These are phyloP conservation scores for Sitophilus oryzae DNA, from an alignment of 1,140 invertebrate genomes.

Conservation along the genomic window DNA sequence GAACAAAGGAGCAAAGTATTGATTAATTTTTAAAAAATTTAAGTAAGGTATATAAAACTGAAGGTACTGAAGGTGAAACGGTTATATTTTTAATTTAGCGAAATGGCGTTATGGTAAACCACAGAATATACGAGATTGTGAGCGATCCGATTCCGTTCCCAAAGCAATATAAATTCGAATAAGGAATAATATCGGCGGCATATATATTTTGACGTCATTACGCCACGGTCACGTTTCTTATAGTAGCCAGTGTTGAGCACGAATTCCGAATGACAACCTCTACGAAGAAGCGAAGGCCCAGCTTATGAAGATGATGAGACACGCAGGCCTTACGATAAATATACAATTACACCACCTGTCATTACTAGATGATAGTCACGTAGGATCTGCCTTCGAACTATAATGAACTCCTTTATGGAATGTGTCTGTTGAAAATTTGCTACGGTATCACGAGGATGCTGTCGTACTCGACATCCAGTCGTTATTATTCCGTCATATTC, in stretches of 20 bases:
- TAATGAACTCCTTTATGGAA: slow-evolving; percentile 33
- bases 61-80: no score
- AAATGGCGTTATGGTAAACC: slow-evolving; percentile 29
- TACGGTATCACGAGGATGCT: slow-evolving; percentile 22
- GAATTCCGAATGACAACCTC: slow-evolving; percentile 39
- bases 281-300: slow-evolving; percentile 25
- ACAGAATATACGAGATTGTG: slow-evolving; percentile 27
- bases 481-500: slow-evolving; percentile 21
- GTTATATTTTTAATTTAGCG: no score
- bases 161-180: slow-evolving; percentile 34
- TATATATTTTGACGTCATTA: slow-evolving; percentile 43
- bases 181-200: slow-evolving; percentile 30
- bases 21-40: no score
- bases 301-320: slow-evolving; percentile 28
- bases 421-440: slow-evolving; percentile 27
- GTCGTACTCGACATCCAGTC: slow-evolving; percentile 17
- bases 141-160: slow-evolving; percentile 22
- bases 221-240: slow-evolving; percentile 39
- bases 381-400: slow-evolving; percentile 29
- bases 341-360: slow-evolving; percentile 34
- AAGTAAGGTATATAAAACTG: no score
- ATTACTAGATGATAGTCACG: slow-evolving; percentile 35
- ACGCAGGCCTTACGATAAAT: slow-evolving; percentile 35
- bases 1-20: no score
- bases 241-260: slow-evolving; percentile 41